Conservation (phyloP, 2,113 vertebrate species). For the Oreotrochilus melanogaster region DNA sequence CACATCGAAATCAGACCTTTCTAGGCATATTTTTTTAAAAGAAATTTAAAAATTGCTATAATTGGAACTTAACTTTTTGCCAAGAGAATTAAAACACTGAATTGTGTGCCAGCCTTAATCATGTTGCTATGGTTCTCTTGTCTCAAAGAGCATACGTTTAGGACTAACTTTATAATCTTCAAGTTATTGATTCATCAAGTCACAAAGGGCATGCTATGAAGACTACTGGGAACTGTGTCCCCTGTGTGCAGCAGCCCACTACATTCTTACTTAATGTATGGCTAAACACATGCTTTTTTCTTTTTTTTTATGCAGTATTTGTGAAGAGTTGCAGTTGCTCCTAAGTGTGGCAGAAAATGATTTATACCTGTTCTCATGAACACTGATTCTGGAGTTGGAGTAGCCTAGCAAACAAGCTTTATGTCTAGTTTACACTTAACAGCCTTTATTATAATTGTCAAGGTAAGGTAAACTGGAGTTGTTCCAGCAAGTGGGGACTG, state of each 20-base stretch:
- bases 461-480: not conserved
- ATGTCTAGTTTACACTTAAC: not conserved
- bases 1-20: conserved; percentile 33
- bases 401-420: not conserved
- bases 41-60: not conserved
- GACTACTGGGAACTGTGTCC: not conserved
- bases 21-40: not conserved
- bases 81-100: conserved; percentile 47
- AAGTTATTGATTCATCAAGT: conserved; percentile 6
- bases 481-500: not conserved
- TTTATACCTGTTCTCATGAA: not conserved
- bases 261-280: not conserved
- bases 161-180: conserved; percentile 24
- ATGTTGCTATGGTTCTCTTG: conserved; percentile 57
- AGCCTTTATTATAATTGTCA: not conserved
- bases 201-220: not conserved
- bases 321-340: not conserved
- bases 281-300: not conserved
- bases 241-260: not conserved
- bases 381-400: not conserved
- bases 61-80: conserved; percentile 54
- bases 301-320: not conserved
- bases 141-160: conserved; percentile 34
- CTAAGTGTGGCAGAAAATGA: not conserved
- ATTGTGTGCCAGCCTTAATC: conserved; percentile 50